phyloP scores from a whole-genome alignment of 2,113 vertebrate species.

The Cochlearius cochlearius region DNA sequence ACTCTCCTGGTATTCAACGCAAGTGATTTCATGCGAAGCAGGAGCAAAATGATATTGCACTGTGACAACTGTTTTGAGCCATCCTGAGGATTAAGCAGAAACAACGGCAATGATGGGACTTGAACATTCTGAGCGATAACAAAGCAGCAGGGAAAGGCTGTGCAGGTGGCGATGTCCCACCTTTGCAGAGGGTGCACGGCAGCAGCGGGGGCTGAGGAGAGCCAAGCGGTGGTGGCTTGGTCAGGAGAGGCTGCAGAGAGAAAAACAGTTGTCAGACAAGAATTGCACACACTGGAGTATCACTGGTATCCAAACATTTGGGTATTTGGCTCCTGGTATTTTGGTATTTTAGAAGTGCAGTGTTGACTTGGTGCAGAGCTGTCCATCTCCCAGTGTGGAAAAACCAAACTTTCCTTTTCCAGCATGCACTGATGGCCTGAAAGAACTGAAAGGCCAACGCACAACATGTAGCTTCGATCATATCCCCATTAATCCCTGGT shows the following conservation, averaged over 20 bases:
- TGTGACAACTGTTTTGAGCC: conserved; percentile 12
- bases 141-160: neutral
- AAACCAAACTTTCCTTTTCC: neutral
- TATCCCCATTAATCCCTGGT: neutral
- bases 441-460: neutral
- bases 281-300: neutral
- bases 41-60: neutral
- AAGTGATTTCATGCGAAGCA: neutral
- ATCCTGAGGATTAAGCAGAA: neutral
- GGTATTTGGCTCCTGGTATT: neutral
- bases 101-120: neutral
- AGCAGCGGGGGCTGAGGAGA: neutral
- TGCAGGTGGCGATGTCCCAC: neutral
- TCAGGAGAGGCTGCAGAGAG: neutral
- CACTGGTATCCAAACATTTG: neutral
- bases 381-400: neutral
- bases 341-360: neutral
- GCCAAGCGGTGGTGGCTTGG: neutral
- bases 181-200: neutral
- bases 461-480: neutral
- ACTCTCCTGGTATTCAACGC: neutral
- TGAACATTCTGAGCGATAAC: neutral
- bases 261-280: neutral
- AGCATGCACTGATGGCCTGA: neutral
- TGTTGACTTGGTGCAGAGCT: neutral